Evolutionary conservation across 2,797 vertebrate genomes (phyloP), one percentile per base, ranked within the genome.

Genomic region (Crenuchus spilurus): DNA sequence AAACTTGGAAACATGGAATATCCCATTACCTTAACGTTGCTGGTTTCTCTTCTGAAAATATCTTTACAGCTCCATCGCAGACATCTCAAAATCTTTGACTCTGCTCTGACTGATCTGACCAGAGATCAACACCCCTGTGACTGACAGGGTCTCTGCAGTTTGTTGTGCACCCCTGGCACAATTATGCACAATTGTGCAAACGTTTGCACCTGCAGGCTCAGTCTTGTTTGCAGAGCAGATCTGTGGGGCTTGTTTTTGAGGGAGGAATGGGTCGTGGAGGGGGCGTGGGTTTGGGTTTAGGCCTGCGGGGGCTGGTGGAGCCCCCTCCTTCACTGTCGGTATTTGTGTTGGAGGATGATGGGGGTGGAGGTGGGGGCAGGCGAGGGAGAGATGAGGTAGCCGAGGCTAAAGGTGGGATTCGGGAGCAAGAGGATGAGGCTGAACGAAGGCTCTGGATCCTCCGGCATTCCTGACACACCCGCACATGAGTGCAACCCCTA

Each of bases 391-490:
- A 86, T 9, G 81, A 87, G 78, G 58, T 89, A 84, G 87, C 85
- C 0, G 87, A 48, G 60, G 69, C 42, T 31, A 70, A 42, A 0
- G 83, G 74, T 0, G 81, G 77, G 37, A 78, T 67, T 2, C 0
- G 87, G 68, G 90, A 87, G 8, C 84, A 80, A 70, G 69, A 79
- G 1, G 87, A 80, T 68, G 69, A 80, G 1, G 87, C 83, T 8
- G 88, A 86, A 79, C 83, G 88, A 74, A 95, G 89, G 67, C 91
- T 93, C 90, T 96, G 95, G 83, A 95, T 95, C 62, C 95, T 88
- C 72, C 95, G 87, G 83, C 95, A 96, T 88, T 96, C 95, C 82
- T 95, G 95, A 85, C 95, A 96, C 80, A 95, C 94, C 5, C 94
- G 91, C 49, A 97, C 93, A 16, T 97, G 95, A 62, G 93, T 90